A percentile compares a stretch with the other conserved stretches of the same genome.
phyloP scores from a whole-genome alignment of 2,797 vertebrate genomes.

The Mycteria americana region DNA sequence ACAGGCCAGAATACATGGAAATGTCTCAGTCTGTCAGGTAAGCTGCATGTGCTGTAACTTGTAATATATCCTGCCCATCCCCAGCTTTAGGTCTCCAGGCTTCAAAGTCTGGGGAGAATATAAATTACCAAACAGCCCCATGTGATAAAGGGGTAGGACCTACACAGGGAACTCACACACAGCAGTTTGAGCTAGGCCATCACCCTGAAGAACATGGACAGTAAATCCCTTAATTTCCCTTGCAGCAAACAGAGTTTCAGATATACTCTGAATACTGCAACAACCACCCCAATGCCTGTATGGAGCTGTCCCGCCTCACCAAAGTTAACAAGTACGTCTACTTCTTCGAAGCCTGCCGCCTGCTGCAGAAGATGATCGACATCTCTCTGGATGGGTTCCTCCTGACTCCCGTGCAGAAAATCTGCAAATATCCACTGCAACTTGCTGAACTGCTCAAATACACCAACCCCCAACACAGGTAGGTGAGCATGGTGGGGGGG shows the following conservation, averaged over 20 bases:
- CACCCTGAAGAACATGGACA: rapidly evolving
- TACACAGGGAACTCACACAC: rapidly evolving
- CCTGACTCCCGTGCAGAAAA: slow-evolving; percentile 95
- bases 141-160: not conserved
- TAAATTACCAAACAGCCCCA: not conserved
- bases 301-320: slow-evolving; percentile 89
- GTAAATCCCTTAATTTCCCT: not conserved
- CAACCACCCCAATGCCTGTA: slow-evolving; percentile 93
- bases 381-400: slow-evolving; percentile 95
- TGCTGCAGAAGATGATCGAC: slow-evolving; percentile 96
- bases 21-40: not conserved
- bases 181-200: not conserved
- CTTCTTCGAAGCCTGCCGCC: slow-evolving; percentile 95
- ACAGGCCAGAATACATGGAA: not conserved
- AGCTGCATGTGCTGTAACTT: not conserved
- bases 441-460: slow-evolving; percentile 95
- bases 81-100: rapidly evolving
- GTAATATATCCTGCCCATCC: not conserved
- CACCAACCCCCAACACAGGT: slow-evolving; percentile 94
- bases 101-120: not conserved
- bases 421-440: slow-evolving; percentile 96
- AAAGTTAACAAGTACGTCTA: slow-evolving; percentile 94
- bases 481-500: not conserved
- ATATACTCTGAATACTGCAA: slow-evolving; percentile 98
- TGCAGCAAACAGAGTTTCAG: slow-evolving; percentile 94